phyloP scores from a whole-genome alignment of 2,797 vertebrate genomes.

The Clarias fuscus region DNA sequence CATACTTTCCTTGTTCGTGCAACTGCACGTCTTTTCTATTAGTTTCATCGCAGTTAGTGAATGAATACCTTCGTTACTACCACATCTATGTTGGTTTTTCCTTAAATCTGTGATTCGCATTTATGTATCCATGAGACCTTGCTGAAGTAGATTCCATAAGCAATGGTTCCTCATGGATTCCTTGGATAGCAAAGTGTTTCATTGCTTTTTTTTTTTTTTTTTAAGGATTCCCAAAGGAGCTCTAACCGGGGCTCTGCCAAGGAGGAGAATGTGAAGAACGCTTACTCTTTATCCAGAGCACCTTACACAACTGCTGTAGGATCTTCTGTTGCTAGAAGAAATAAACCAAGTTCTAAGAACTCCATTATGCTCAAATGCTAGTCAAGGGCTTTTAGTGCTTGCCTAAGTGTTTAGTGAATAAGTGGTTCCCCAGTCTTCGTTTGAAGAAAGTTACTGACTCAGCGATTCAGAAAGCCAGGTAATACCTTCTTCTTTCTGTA shows the following conservation, averaged over 20 bases:
- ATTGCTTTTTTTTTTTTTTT: background rate
- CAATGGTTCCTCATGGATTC: background rate
- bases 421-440: background rate
- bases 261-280: background rate
- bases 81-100: background rate
- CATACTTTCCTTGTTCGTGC: background rate
- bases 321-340: conserved; percentile 8
- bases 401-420: conserved; percentile 11
- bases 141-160: background rate
- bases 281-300: background rate
- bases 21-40: background rate
- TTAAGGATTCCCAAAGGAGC: background rate
- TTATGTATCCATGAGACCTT: too few relatives aligned
- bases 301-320: background rate
- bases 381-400: background rate
- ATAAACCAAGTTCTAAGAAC: background rate
- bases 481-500: background rate
- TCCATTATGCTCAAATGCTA: conserved; percentile 10
- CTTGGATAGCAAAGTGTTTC: background rate
- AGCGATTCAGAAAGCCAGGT: background rate
- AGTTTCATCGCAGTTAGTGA: background rate
- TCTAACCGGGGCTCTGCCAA: background rate
- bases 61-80: background rate
- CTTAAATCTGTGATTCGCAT: background rate
- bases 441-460: background rate